phyloP scores from a whole-genome alignment of 2,113 vertebrate species.

The Tragelaphus strepsiceros region DNA sequence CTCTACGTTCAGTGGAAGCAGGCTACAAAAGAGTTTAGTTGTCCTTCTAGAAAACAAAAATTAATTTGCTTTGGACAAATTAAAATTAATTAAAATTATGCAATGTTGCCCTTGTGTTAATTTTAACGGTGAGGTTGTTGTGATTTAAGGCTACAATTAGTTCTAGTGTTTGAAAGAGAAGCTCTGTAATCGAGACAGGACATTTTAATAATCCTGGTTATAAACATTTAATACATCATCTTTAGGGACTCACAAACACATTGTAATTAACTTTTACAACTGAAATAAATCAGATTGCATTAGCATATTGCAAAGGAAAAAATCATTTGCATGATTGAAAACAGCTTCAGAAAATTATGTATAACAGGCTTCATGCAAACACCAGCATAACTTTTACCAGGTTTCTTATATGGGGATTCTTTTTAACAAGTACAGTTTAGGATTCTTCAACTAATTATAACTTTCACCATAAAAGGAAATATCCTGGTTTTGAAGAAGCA shows the following conservation, averaged over 20 bases:
- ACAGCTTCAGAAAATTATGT: slow-evolving; percentile 91
- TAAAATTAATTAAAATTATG: slow-evolving; percentile 92
- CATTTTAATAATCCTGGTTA: slow-evolving; percentile 96
- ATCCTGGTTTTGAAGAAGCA: background rate
- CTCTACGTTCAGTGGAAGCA: slow-evolving; percentile 29
- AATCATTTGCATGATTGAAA: slow-evolving; percentile 98
- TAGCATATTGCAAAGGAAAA: slow-evolving; percentile 95
- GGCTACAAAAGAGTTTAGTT: slow-evolving; percentile 77
- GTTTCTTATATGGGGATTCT: slow-evolving; percentile 61
- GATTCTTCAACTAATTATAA: slow-evolving; percentile 59
- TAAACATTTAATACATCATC: slow-evolving; percentile 95
- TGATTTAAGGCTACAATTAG: slow-evolving; percentile 92
- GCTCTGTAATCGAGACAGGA: slow-evolving; percentile 92
- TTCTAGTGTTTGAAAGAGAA: slow-evolving; percentile 90
- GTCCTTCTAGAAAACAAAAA: slow-evolving; percentile 88
- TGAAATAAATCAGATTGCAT: slow-evolving; percentile 94
- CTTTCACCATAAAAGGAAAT: slow-evolving; percentile 62
- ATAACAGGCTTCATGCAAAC: slow-evolving; percentile 79
- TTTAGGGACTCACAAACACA: slow-evolving; percentile 96
- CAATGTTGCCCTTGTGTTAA: slow-evolving; percentile 89
- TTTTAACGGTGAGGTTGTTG: slow-evolving; percentile 87
- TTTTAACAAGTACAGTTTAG: slow-evolving; percentile 64
- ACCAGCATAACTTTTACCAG: slow-evolving; percentile 77
- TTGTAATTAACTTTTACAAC: slow-evolving; percentile 98
- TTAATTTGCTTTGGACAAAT: slow-evolving; percentile 90